Evolutionary conservation across 2,113 vertebrate species (phyloP), one percentile per base, ranked within the genome.

Genomic region (Phyllostomus discolor): DNA sequence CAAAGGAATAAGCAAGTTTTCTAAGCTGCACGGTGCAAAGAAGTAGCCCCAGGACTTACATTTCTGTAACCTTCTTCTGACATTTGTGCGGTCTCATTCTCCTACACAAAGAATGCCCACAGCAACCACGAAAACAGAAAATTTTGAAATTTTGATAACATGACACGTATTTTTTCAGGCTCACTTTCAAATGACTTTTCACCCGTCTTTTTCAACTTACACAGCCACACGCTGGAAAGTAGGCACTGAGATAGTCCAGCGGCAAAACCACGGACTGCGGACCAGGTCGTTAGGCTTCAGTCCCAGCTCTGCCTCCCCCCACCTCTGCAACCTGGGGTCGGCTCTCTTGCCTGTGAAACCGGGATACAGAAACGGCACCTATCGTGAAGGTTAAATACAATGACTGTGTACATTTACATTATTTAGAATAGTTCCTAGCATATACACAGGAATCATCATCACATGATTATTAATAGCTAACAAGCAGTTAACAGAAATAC

Each of bases 1-100:
- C 24, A 64, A 88, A 91, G 64, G 95, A 95, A 94, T 95, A 80
- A 76, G 48, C 31, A 96, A 82, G 15, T 86, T 95, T 91, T 72
- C 41, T 92, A 94, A 78, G 19, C 41, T 46, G 31, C 9, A 15
- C 15, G 22, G 50, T 88, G 16, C 48, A 50, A 88, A 79, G 46
- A 76, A 66, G 70, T 94, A 90, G 41, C 50, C 52, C 78, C 4
- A 70, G 43, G 46, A 85, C 12, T 83, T 79, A 7, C 3, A 46
- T 84, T 88, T 96, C 59, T 94, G 48, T 90, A 90, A 79, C 15
- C 59, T 87, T 85, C 33, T 54, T 38, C 43, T 12, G 43, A 54
- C 11, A 43, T 12, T 72, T 72, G 62, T 66, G 38, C 5, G 33
- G 70, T 76, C 48, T 88, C 35, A 90, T 92, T 96, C 95, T 90